A percentile compares a stretch with the other conserved stretches of the same genome.
Evolutionary conservation across 2,888 invertebrate genomes (phyloP).

Genomic region (Watsonalla binaria): DNA sequence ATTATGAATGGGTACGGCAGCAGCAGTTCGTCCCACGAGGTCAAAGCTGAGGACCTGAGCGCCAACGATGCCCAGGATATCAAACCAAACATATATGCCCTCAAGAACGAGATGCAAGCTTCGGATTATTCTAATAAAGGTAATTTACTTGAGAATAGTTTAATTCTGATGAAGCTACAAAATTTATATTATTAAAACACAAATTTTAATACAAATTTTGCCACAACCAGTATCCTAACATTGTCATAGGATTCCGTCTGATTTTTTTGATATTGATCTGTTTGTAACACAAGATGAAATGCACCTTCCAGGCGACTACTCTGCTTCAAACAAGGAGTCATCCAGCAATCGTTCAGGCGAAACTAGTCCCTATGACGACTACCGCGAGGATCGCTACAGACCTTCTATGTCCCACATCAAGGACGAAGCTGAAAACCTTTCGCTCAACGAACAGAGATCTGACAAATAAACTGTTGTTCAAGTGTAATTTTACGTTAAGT

Average conservation of each 20-base stretch:
- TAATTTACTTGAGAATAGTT: constrained; percentile 15
- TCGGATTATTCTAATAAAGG: constrained; percentile 74
- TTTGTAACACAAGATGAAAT: background rate
- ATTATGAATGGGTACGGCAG: constrained; percentile 72
- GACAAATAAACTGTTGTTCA: constrained; percentile 50
- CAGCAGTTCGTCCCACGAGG: constrained; percentile 63
- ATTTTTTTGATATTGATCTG: background rate
- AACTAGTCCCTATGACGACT: constrained; percentile 70
- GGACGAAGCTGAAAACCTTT: constrained; percentile 74
- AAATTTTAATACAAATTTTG: too few relatives aligned
- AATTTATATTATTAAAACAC: too few relatives aligned
- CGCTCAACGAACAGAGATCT: constrained; percentile 73
- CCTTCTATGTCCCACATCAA: constrained; percentile 65
- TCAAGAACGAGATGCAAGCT: constrained; percentile 73
- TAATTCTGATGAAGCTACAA: background rate
- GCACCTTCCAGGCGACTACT: constrained; percentile 46
- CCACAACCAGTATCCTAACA: too few relatives aligned
- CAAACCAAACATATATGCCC: constrained; percentile 70
- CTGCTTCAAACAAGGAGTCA: constrained; percentile 61
- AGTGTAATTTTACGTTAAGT: constrained; percentile 10
- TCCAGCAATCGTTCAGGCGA: constrained; percentile 66
- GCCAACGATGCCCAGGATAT: constrained; percentile 63
- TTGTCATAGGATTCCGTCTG: too few relatives aligned
- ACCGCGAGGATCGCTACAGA: constrained; percentile 68
- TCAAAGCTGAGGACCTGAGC: constrained; percentile 71